These are phyloP conservation scores for Xenotilapia caudafasciata DNA, from an alignment of 2,113 vertebrate species.

Conservation along the genomic window DNA sequence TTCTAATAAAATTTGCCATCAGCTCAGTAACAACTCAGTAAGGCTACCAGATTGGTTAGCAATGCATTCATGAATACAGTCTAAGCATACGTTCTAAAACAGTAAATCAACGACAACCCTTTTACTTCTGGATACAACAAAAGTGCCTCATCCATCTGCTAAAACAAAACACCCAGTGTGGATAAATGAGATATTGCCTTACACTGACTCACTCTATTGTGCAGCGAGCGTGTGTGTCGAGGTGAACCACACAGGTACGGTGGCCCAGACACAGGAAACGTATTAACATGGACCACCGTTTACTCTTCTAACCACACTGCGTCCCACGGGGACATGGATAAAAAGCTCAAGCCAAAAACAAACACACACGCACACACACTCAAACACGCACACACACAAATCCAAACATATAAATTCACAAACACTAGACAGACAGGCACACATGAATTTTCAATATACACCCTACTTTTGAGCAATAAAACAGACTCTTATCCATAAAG, in stretches of 20 bases:
- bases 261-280: slow-evolving; percentile 64
- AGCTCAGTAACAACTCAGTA: not conserved
- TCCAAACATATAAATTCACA: not conserved
- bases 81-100: not conserved
- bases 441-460: not conserved
- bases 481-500: not conserved
- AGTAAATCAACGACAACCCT: not conserved
- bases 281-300: slow-evolving; percentile 68
- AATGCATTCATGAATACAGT: not conserved
- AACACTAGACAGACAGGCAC: not conserved
- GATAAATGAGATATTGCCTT: not conserved
- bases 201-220: not conserved
- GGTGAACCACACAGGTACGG: slow-evolving; percentile 60
- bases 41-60: not conserved
- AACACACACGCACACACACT: not conserved
- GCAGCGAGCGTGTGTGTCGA: not conserved
- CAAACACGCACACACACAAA: not conserved
- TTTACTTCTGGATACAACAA: not conserved
- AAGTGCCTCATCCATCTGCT: not conserved
- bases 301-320: slow-evolving; percentile 65
- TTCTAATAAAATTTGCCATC: not conserved
- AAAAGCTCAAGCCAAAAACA: slow-evolving; percentile 33
- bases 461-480: not conserved
- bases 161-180: not conserved
- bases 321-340: slow-evolving; percentile 58